phyloP scores from a whole-genome alignment of 2,113 vertebrate genomes.

The Halichoerus grypus region DNA sequence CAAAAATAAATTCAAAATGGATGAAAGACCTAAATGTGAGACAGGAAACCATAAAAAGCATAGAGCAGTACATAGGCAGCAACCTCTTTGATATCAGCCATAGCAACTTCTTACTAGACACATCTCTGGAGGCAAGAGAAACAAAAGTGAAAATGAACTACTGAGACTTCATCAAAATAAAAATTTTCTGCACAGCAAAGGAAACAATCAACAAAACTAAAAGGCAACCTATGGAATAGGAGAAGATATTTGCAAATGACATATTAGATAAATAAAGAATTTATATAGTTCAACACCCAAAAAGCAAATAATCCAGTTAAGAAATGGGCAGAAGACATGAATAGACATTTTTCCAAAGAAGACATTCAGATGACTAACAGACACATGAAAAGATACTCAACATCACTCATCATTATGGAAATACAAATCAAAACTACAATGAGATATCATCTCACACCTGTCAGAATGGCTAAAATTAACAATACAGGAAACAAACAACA shows the following conservation, averaged over 20 bases:
- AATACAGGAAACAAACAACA: not conserved
- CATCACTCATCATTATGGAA: not conserved
- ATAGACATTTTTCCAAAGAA: not conserved
- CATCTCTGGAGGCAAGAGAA: not conserved
- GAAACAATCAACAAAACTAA: not conserved
- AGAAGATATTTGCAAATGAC: not conserved
- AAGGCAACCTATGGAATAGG: not conserved
- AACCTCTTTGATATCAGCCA: not conserved
- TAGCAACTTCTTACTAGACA: not conserved
- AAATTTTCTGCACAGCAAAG: not conserved
- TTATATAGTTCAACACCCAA: not conserved
- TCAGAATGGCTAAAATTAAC: not conserved
- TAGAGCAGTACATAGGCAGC: not conserved
- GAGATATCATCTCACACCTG: not conserved
- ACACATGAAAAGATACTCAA: not conserved
- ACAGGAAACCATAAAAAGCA: not conserved
- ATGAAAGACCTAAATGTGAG: not conserved
- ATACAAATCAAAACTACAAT: not conserved
- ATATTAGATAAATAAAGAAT: not conserved
- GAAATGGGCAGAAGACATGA: not conserved
- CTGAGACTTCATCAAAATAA: not conserved
- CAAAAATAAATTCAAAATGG: not conserved
- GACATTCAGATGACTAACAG: not conserved
- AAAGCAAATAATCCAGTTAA: not conserved
- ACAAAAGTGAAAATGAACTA: not conserved